A percentile compares a stretch with the other conserved stretches of the same genome.
Conservation (phyloP, 2,113 vertebrate species). For the Pristiophorus japonicus region DNA sequence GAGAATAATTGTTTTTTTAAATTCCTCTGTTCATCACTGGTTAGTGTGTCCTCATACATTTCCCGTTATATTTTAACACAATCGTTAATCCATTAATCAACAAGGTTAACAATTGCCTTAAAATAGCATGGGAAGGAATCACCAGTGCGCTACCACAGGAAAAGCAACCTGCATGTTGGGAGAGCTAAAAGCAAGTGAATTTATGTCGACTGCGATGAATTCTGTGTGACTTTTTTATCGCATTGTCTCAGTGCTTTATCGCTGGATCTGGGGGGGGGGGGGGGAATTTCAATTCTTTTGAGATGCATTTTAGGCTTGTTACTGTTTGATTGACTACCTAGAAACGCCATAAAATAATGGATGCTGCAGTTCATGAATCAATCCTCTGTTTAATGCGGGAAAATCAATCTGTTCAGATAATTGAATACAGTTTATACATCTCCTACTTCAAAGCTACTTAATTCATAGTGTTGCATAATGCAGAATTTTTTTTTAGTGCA, state of each 20-base stretch:
- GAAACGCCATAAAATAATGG: not conserved
- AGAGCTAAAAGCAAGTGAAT: not conserved
- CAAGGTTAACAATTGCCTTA: not conserved
- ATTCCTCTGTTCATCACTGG: not conserved
- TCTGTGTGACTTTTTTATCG: not conserved
- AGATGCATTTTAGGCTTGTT: not conserved
- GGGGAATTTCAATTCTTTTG: not conserved
- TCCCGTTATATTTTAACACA: not conserved
- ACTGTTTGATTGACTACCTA: not conserved
- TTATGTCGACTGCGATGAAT: not conserved
- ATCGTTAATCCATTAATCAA: not conserved
- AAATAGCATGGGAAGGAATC: not conserved
- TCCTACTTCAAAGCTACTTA: not conserved
- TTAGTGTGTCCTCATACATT: not conserved
- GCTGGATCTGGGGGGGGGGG: not conserved
- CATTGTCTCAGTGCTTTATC: not conserved
- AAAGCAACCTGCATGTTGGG: not conserved
- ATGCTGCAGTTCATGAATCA: conserved; percentile 6
- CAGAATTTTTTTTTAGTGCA: not conserved
- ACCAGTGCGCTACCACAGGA: not conserved
- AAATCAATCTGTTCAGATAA: not conserved
- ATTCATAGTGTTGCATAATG: not conserved
- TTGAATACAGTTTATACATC: not conserved
- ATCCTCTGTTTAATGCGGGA: not conserved
- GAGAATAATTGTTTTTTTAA: not conserved